These are phyloP conservation scores for Apomyelois bistriatella DNA, from an alignment of 2,888 invertebrate species.

Conservation along the genomic window DNA sequence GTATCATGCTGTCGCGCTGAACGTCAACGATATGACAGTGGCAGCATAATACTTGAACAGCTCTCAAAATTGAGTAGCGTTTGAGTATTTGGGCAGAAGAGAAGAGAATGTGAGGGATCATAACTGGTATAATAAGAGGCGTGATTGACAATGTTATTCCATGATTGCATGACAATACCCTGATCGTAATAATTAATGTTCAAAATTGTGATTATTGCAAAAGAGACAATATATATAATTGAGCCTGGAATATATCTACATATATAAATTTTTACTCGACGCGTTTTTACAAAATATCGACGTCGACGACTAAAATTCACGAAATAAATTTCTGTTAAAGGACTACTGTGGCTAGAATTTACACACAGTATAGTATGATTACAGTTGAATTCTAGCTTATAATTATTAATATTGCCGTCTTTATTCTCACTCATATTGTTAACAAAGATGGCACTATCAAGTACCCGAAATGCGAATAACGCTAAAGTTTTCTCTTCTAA, in stretches of 20 bases:
- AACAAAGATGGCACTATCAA: too few relatives aligned
- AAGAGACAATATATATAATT: conserved; percentile 21
- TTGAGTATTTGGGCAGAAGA: background rate
- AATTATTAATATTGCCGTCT: too few relatives aligned
- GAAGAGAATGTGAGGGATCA: background rate
- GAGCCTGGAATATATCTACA: conserved; percentile 28
- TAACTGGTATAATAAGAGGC: background rate
- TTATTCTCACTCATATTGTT: too few relatives aligned
- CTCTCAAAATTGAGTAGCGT: too few relatives aligned
- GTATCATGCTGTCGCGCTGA: too few relatives aligned
- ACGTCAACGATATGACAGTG: too few relatives aligned
- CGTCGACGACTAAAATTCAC: background rate
- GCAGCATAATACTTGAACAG: too few relatives aligned
- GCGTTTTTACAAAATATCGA: conserved; percentile 11
- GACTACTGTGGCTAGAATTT: background rate
- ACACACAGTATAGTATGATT: too few relatives aligned
- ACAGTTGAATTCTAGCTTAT: too few relatives aligned
- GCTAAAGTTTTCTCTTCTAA: too few relatives aligned
- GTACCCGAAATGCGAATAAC: too few relatives aligned
- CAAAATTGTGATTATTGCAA: conserved; percentile 8
- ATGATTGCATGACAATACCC: conserved; percentile 53
- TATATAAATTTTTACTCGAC: conserved; percentile 1
- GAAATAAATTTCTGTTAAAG: background rate
- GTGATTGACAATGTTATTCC: conserved; percentile 18
- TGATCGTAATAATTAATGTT: conserved; percentile 32